phyloP scores from a whole-genome alignment of 2,888 invertebrate genomes.

The Trypoxylon attenuatum region DNA sequence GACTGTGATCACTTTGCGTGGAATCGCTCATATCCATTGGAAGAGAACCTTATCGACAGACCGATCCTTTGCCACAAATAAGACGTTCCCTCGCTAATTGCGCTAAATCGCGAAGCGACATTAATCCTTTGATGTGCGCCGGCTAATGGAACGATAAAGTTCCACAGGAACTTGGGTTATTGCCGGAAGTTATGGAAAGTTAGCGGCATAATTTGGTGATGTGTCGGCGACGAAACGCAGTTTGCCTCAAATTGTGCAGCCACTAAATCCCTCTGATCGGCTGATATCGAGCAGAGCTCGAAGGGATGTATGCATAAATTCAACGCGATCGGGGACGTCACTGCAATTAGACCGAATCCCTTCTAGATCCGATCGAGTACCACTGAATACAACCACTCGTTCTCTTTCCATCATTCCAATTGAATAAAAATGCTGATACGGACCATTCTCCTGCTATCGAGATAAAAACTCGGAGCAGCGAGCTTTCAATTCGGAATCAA shows the following conservation, averaged over 20 bases:
- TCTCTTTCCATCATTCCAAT: too few relatives aligned
- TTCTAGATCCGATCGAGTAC: not conserved
- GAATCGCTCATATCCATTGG: too few relatives aligned
- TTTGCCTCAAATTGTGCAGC: constrained; percentile 4
- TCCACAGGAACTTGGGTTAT: constrained; percentile 30
- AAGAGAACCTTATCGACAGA: too few relatives aligned
- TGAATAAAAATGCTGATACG: too few relatives aligned
- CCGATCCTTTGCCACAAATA: too few relatives aligned
- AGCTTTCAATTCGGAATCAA: too few relatives aligned
- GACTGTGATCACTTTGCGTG: too few relatives aligned
- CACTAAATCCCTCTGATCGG: constrained; percentile 15
- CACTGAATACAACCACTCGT: not conserved
- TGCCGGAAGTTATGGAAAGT: constrained; percentile 35
- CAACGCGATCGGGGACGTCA: not conserved
- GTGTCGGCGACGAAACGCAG: constrained; percentile 7
- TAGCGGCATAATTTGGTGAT: constrained; percentile 33
- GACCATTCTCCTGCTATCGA: too few relatives aligned
- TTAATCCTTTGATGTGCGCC: constrained; percentile 34
- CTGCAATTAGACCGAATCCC: not conserved
- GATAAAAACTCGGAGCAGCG: too few relatives aligned
- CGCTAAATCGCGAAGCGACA: constrained; percentile 34
- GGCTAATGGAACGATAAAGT: constrained; percentile 33
- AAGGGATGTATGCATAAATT: not conserved
- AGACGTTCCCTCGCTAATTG: too few relatives aligned
- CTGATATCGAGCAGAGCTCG: not conserved